Base-by-base conservation (phyloP, 2,888 invertebrate genomes). In the Cataglyphis livida region DNA sequence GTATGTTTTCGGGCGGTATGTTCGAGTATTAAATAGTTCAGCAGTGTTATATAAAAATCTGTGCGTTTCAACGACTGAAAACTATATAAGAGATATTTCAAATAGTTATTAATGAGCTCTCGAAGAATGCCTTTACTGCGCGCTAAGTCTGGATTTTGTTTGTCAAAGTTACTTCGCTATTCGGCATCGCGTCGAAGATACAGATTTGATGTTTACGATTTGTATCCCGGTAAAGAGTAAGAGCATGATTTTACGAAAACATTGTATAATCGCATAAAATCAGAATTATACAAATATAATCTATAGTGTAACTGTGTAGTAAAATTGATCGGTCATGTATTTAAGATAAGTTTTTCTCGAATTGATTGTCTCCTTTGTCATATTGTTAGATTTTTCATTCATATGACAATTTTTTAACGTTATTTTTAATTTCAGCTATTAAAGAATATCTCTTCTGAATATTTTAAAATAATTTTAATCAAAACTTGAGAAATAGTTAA, bases 81-180 rank as follows among this genome's bases (percentile, higher is more conserved):
- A 87, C 85, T 89, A 87, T 70, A 78, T 84, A 85, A 86, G 83
- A 87, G 84, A 87, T 89, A 87, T 87, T 91, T 91, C 91, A 91
- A 87, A 89, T 90, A 89, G 86, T 81, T 82, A 82, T 51, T 51
- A 51, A 81, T 73, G 83, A 88, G 85, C 82, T 84, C 82, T 84
- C 62, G 79, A 83, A 75, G 64, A 35, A 88, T 71, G 85, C 83
- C 81, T 84, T 79, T 86, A 81, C 54, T 64, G 81, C 68, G 71
- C 71, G 71, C 71, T 71, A 70, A 79, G 44, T 70, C 32, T 78
- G 32, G 18, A 70, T 70, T 70, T 70, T 18, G 10, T 59, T 68
- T 41, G 28, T 7, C 44, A n/a, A 76, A 54, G 54, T 57, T 78
- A 10, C 18, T 44, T 78, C 32, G 57, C 38, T 38, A 59, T 64